These are phyloP conservation scores for Drosophila meridiana DNA, from an alignment of 2,888 invertebrate genomes.

Conservation along the genomic window DNA sequence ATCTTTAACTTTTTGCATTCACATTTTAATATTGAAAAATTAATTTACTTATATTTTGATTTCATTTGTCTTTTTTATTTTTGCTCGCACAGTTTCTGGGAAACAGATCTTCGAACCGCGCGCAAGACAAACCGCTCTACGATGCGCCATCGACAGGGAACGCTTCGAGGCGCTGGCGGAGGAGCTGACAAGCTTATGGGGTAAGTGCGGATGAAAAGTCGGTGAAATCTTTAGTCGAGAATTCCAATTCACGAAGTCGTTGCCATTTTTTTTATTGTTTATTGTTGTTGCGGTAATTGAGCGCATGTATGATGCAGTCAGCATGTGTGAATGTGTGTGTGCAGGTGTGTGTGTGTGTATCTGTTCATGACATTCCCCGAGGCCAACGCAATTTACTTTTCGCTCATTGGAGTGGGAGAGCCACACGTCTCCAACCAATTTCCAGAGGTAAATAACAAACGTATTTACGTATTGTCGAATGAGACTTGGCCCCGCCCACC, in stretches of 20 bases:
- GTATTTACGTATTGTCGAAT: constrained; percentile 52
- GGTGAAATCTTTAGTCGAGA: not conserved
- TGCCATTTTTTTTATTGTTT: constrained; percentile 64
- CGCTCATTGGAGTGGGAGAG: constrained; percentile 4
- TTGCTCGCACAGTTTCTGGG: constrained; percentile 88
- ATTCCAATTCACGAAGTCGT: constrained; percentile 30
- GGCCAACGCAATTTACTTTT: constrained; percentile 63
- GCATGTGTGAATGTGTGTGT: constrained; percentile 19
- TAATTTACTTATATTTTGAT: not conserved
- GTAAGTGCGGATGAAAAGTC: constrained; percentile 45
- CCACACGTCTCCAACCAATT: constrained; percentile 57
- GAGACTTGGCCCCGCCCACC: not conserved
- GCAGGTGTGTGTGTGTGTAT: constrained; percentile 13
- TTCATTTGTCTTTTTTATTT: constrained; percentile 7
- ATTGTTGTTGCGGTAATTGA: constrained; percentile 70
- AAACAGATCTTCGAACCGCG: constrained; percentile 91
- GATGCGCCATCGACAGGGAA: constrained; percentile 80
- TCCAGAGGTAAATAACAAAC: constrained; percentile 70
- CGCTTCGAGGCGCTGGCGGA: constrained; percentile 31
- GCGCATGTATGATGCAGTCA: constrained; percentile 42
- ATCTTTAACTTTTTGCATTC: not conserved
- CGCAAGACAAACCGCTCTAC: constrained; percentile 89
- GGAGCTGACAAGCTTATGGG: constrained; percentile 58
- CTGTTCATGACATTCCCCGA: constrained; percentile 41
- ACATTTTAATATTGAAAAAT: not conserved